Conservation (phyloP, 2,888 invertebrate genomes). For the Operophtera brumata region DNA sequence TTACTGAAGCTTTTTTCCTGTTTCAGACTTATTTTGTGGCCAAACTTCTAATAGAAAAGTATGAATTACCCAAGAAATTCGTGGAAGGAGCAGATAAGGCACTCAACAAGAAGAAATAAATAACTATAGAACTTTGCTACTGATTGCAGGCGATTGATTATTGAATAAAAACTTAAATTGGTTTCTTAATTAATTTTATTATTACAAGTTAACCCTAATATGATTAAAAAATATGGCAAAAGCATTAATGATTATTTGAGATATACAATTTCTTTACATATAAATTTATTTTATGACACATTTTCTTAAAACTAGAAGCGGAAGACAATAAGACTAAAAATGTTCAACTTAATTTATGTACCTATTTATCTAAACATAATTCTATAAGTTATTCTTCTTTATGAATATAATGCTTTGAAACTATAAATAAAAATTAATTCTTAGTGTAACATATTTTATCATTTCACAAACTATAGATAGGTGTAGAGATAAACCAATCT, state of each 20-base stretch:
- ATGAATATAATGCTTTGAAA: not conserved
- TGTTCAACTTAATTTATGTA: slow-evolving; percentile 2
- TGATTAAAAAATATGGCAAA: slow-evolving; percentile 27
- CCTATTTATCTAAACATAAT: not conserved
- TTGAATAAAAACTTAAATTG: slow-evolving; percentile 33
- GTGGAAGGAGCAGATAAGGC: slow-evolving; percentile 88
- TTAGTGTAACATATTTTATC: too few relatives aligned
- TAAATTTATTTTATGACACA: slow-evolving; percentile 1
- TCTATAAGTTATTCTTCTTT: not conserved
- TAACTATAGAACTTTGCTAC: slow-evolving; percentile 31
- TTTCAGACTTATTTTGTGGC: slow-evolving; percentile 75
- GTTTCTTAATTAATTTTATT: slow-evolving; percentile 28
- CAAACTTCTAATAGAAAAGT: slow-evolving; percentile 84
- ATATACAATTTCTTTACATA: not conserved
- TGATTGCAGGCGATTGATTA: slow-evolving; percentile 24
- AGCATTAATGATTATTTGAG: not conserved
- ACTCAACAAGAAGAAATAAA: slow-evolving; percentile 83
- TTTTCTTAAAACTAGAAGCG: slow-evolving; percentile 17
- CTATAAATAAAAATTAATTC: not conserved
- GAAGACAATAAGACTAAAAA: slow-evolving; percentile 32
- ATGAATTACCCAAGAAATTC: slow-evolving; percentile 87
- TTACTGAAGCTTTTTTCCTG: slow-evolving; percentile 17
- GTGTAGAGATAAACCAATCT: too few relatives aligned
- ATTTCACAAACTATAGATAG: too few relatives aligned
- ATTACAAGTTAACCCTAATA: slow-evolving; percentile 26